Evolutionary conservation across 2,888 invertebrate species (phyloP), one percentile per base, ranked within the genome.

Genomic region (Hemaris fuciformis): DNA sequence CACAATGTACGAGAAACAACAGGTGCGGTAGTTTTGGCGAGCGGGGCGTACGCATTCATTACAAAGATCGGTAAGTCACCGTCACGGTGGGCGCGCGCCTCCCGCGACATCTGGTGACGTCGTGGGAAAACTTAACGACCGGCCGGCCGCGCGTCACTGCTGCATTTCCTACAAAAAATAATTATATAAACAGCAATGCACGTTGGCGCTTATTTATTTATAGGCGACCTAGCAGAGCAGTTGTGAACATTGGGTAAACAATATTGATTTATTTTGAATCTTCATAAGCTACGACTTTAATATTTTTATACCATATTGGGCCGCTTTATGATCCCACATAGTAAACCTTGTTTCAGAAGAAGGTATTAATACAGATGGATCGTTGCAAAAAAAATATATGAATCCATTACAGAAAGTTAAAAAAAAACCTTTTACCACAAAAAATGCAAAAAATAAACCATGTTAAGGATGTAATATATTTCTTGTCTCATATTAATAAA

Each of bases 101-200:
- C 63, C 62, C 71, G 38, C 69, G 70, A 82, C 91, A 89, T 89
- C 82, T 91, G 89, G 84, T 73, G 80, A 66, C 80, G 77, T 77
- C 89, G 91, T 92, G 92, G 92, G 92, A 91, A 91, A 90, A 91
- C 88, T 87, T 91, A 92, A 91, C 92, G 91, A 77, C 71, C 78
- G 71, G 60, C 65, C 80, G 73, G 70, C 71, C 60, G 38, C 38
- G 38, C 38, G 38, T 38, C 25, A 43, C 7, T 59, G 15, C 59
- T 42, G 41, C 23, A 31, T 57, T 23, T 60, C 53, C 23, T 56
- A 60, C 27, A 25, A 10, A 25, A 56, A 59, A 48, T 59, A 23
- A 38, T 53, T 23, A 46, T 46, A 53, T 53, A 53, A 53, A 53
- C 53, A 53, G 53, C 8, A 53, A 31, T 53, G 18, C 38, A 31